phyloP scores from a whole-genome alignment of 1,140 invertebrate genomes.

The Drosophila guanche region DNA sequence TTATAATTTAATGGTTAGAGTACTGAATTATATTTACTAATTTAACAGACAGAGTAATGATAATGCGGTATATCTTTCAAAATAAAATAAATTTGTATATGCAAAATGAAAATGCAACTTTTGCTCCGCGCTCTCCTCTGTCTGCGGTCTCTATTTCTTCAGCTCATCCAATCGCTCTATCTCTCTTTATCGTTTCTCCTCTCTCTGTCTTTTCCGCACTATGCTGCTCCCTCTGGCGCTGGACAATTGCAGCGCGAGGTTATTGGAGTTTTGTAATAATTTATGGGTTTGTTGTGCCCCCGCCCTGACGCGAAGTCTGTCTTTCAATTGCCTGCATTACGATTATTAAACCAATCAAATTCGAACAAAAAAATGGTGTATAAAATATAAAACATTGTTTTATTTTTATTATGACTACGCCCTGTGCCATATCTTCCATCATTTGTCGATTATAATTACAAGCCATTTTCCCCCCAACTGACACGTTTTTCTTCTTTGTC shows the following conservation, averaged over 20 bases:
- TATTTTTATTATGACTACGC: neutral
- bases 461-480: constrained; percentile 9
- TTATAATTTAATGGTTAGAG: no score
- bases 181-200: constrained; percentile 7
- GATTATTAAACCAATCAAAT: constrained; percentile 5
- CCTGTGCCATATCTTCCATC: neutral
- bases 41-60: no score
- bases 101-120: constrained; percentile 47
- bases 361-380: no score
- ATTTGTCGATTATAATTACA: constrained; percentile 7
- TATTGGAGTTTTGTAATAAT: constrained; percentile 58
- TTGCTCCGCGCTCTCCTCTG: constrained; percentile 3
- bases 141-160: neutral
- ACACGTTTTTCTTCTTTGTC: constrained; percentile 12
- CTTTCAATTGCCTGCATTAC: constrained; percentile 29
- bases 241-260: constrained; percentile 61
- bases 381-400: constrained; percentile 9
- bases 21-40: no score
- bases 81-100: constrained; percentile 1
- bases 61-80: no score
- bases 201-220: constrained; percentile 3
- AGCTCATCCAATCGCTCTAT: constrained; percentile 7
- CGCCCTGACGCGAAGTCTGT: neutral
- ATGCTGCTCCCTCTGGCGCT: constrained; percentile 23
- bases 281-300: constrained; percentile 51